Conservation (phyloP, 2,797 vertebrate genomes). For the Pantherophis alleghaniensis region DNA sequence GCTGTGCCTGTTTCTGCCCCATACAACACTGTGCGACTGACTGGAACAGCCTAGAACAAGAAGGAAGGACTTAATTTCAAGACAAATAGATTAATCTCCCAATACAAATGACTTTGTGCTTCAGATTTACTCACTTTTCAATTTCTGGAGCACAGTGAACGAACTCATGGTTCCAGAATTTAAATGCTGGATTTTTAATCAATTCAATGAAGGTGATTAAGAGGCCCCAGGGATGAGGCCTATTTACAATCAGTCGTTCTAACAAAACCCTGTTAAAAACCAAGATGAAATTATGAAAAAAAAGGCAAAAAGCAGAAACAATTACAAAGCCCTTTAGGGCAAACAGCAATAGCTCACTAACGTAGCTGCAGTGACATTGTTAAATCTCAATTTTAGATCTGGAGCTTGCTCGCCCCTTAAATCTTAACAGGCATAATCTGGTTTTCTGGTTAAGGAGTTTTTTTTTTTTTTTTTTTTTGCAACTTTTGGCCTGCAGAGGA, state of each 20-base stretch:
- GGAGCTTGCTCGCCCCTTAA: neutral
- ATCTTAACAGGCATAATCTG: neutral
- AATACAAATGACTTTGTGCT: neutral
- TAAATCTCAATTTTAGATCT: neutral
- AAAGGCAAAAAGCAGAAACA: neutral
- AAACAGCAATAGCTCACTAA: neutral
- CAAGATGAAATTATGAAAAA: neutral
- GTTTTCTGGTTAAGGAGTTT: neutral
- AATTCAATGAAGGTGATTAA: conserved; percentile 99
- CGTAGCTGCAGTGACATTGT: neutral
- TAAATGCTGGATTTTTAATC: conserved; percentile 99
- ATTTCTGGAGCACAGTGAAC: conserved; percentile 99
- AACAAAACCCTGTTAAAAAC: conserved; percentile 84
- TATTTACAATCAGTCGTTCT: conserved; percentile 98
- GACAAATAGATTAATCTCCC: neutral
- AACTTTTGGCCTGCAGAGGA: neutral
- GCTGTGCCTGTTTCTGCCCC: conserved; percentile 99
- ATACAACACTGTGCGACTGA: conserved; percentile 99
- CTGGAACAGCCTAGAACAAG: conserved; percentile 88
- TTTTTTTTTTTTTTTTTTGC: neutral
- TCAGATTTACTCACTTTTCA: conserved; percentile 85
- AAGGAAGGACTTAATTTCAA: conserved; percentile 1
- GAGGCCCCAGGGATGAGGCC: conserved; percentile 98
- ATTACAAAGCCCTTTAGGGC: neutral
- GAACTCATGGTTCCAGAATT: conserved; percentile 99